Base-by-base conservation (phyloP, 1,140 invertebrate genomes). In the Hormaphis cornu region DNA sequence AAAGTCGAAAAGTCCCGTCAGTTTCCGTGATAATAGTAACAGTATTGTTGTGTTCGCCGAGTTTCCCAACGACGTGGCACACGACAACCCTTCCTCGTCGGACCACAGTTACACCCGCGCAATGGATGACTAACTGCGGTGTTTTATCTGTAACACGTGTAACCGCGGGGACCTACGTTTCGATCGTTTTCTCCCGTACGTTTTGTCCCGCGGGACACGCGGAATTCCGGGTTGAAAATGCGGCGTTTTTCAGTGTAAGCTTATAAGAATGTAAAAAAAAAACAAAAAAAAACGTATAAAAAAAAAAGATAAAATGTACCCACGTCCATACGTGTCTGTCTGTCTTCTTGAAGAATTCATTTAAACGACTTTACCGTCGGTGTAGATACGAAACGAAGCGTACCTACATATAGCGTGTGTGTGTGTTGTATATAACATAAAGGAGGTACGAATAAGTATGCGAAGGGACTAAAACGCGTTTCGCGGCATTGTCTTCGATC, bases 341-440 rank as follows among this genome's bases (percentile, higher is more conserved):
- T n/a, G n/a, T n/a, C n/a, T n/a, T n/a, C n/a, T 66, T 66, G 61
- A 50, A 66, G 61, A 66, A 66, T 66, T 66, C 61, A 66, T 66
- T 66, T 66, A 66, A 66, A 66, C 61, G 61, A 66, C 44, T 66
- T 66, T 48, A n/a, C 59, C 44, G 7, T 26, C 50, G 22, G 4
- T 7, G 1, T 2, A 22, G 44, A n/a, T n/a, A n/a, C n/a, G n/a
- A n/a, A n/a, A n/a, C n/a, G n/a, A n/a, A n/a, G n/a, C n/a, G n/a
- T n/a, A n/a, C n/a, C n/a, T n/a, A n/a, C n/a, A n/a, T n/a, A n/a
- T n/a, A n/a, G n/a, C n/a, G n/a, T n/a, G n/a, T n/a, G n/a, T n/a
- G n/a, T n/a, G n/a, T n/a, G n/a, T n/a, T n/a, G n/a, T n/a, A n/a
- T n/a, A n/a, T n/a, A n/a, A n/a, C n/a, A n/a, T 10, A 14, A 35